A percentile compares a stretch with the other conserved stretches of the same genome.
Evolutionary conservation across 1,140 invertebrate species (phyloP).

Genomic region (Drosophila obscura): DNA sequence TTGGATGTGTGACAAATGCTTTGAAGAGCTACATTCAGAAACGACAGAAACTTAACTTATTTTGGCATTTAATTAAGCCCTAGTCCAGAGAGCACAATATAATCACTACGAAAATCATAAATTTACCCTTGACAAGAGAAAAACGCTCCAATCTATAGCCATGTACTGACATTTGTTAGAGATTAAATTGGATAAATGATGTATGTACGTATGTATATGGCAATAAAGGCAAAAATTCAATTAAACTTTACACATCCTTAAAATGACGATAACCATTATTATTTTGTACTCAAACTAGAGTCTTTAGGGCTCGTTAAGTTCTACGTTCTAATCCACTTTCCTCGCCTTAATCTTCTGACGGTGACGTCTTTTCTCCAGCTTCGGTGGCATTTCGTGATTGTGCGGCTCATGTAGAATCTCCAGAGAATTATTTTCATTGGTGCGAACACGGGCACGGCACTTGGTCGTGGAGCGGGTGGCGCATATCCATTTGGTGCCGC

Average conservation of each 20-base stretch:
- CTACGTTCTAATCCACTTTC: neutral
- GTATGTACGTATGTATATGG: no score
- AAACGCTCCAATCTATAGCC: neutral
- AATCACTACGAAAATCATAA: no score
- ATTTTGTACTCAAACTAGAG: neutral
- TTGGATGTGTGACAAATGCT: slow-evolving; percentile 77
- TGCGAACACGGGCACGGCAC: slow-evolving; percentile 73
- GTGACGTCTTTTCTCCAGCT: slow-evolving; percentile 11
- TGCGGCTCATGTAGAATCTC: slow-evolving; percentile 67
- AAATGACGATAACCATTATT: no score
- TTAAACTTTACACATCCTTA: no score
- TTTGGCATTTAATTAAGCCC: no score
- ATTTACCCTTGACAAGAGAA: neutral
- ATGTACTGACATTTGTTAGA: no score
- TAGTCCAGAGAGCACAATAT: no score
- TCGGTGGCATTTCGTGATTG: slow-evolving; percentile 48
- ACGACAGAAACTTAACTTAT: neutral
- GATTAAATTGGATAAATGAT: no score
- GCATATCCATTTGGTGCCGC: slow-evolving; percentile 80
- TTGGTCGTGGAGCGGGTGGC: slow-evolving; percentile 77
- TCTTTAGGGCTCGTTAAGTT: neutral
- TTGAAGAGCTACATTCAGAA: slow-evolving; percentile 53
- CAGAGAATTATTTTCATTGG: slow-evolving; percentile 52
- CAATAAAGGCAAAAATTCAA: no score
- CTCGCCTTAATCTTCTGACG: slow-evolving; percentile 3